Evolutionary conservation across 2,797 vertebrate species (phyloP).

Genomic region (Takifugu ocellatus): DNA sequence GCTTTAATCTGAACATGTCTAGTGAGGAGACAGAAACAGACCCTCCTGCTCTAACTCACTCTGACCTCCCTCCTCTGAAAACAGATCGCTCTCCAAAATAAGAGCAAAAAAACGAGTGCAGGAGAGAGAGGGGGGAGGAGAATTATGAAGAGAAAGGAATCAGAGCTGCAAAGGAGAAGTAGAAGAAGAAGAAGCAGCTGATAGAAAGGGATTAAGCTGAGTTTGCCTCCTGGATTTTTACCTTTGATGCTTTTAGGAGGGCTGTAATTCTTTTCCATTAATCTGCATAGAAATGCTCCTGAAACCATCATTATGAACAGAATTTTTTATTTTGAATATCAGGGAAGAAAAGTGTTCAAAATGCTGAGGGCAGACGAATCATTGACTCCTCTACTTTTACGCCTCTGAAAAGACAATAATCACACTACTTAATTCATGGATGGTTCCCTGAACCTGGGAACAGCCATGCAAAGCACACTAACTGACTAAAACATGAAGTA

Average conservation of each 20-base stretch:
- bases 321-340: no score
- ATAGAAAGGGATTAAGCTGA: constrained; percentile 5
- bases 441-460: background rate
- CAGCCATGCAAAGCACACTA: background rate
- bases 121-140: constrained; percentile 3
- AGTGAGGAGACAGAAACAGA: constrained; percentile 65
- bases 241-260: constrained; percentile 1
- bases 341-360: no score
- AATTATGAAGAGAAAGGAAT: constrained; percentile 17
- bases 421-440: background rate
- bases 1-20: constrained; percentile 68
- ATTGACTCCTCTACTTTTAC: no score
- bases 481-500: background rate
- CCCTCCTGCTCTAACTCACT: constrained; percentile 69
- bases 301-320: no score
- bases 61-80: constrained; percentile 72
- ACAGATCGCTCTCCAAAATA: constrained; percentile 61
- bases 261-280: no score
- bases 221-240: constrained; percentile 6
- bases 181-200: background rate
- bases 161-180: constrained; percentile 15
- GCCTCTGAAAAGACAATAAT: no score
- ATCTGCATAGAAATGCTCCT: no score
- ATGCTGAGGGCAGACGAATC: no score
- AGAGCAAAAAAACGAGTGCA: constrained; percentile 7